Percentiles rank a stretch among this genome's conserved stretches.
Evolutionary conservation across 2,113 vertebrate species (phyloP).

Genomic region (Cyprinodon tularosa): DNA sequence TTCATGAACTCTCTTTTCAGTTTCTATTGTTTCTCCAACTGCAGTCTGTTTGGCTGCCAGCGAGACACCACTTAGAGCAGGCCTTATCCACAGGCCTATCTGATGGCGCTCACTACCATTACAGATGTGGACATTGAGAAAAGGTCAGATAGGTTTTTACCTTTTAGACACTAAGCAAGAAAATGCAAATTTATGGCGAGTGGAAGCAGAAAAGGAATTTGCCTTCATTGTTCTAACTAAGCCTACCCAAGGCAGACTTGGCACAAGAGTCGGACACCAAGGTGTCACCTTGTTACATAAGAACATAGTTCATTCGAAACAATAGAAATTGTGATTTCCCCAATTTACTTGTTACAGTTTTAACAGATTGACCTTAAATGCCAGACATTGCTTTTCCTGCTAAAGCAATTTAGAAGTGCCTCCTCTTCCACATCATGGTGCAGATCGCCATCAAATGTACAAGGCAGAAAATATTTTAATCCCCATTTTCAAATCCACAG

Average conservation of each 20-base stretch:
- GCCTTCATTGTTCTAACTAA: too few relatives aligned
- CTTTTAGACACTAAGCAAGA: neutral
- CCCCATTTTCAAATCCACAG: neutral
- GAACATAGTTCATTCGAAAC: neutral
- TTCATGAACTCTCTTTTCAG: slow-evolving; percentile 4
- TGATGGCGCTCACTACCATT: slow-evolving; percentile 14
- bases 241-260: too few relatives aligned
- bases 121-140: slow-evolving; percentile 6
- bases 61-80: slow-evolving; percentile 26
- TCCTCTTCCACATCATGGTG: slow-evolving; percentile 1
- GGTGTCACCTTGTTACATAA: neutral
- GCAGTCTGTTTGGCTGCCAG: slow-evolving; percentile 9
- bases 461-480: neutral
- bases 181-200: too few relatives aligned
- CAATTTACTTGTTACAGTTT: slow-evolving; percentile 43
- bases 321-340: slow-evolving; percentile 26
- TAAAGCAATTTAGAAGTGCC: slow-evolving; percentile 33
- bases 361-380: slow-evolving; percentile 39
- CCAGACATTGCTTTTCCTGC: slow-evolving; percentile 28
- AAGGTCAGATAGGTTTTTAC: neutral
- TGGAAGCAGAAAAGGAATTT: too few relatives aligned
- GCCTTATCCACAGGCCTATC: slow-evolving; percentile 36
- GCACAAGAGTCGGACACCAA: neutral
- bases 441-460: neutral
- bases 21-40: slow-evolving; percentile 7